Percentiles rank a stretch among this genome's conserved stretches.
These are phyloP conservation scores for Cynopterus brachyotis DNA, from an alignment of 2,113 vertebrate species.

Conservation along the genomic window DNA sequence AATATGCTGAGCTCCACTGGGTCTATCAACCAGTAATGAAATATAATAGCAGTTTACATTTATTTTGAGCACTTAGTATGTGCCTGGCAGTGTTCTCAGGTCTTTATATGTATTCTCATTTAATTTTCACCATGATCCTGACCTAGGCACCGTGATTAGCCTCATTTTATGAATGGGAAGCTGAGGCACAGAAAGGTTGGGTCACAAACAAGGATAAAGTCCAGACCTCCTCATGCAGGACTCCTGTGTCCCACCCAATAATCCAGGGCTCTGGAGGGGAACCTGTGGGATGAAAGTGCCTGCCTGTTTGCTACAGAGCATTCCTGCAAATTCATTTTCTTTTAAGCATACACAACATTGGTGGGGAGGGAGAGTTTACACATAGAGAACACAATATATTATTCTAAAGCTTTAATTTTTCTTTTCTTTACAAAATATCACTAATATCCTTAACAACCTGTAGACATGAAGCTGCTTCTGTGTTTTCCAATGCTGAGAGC, in stretches of 20 bases:
- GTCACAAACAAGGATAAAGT: neutral
- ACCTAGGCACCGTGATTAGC: neutral
- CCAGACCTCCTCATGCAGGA: rapidly evolving
- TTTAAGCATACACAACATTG: neutral
- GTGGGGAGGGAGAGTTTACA: neutral
- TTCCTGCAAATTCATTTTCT: neutral
- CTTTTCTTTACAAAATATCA: neutral
- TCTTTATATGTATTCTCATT: neutral
- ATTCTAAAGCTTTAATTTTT: neutral
- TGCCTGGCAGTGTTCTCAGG: neutral
- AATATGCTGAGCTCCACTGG: neutral
- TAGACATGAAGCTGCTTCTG: neutral
- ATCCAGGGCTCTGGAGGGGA: neutral
- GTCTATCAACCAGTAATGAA: neutral
- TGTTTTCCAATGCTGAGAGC: neutral
- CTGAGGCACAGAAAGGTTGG: neutral
- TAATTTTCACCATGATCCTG: neutral
- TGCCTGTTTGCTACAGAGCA: neutral
- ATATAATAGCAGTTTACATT: neutral
- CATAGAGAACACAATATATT: neutral
- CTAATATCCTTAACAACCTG: neutral
- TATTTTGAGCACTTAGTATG: neutral
- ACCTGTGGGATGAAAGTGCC: neutral
- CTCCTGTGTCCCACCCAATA: neutral
- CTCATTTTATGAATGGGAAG: neutral